Evolutionary conservation across 2,797 vertebrate genomes (phyloP), one percentile per base, ranked within the genome.

Genomic region (Neosalanx taihuensis): DNA sequence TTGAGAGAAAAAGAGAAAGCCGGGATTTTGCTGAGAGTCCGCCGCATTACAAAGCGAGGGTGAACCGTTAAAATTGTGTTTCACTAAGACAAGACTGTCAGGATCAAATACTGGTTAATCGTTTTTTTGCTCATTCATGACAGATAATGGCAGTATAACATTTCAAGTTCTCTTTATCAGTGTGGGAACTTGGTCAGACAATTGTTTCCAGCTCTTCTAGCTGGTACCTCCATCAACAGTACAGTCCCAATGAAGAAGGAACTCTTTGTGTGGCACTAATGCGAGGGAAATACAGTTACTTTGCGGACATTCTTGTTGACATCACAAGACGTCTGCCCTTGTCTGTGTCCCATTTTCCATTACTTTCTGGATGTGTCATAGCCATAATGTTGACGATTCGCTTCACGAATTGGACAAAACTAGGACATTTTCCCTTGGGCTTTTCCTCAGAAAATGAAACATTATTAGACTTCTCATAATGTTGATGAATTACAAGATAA

Each of bases 241-340:
- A 77, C 73, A 83, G 76, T 79, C 74, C 75, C 75, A 71, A 61
- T 15, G 76, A 85, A 90, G 87, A 88, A 87, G 81, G 64, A 61
- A 20, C 5, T 73, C 86, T 86, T 89, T 90, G 87, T 87, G 78
- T 6, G 2, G 5, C 0, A 68, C 74, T 88, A 83, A 88, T 82
- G 83, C 10, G 63, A 80, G 74, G 72, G 77, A 82, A 85, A 83
- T 76, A 89, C 86, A 87, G 84, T 88, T 83, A 75, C 80, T 85
- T 76, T 73, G 81, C 81, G 75, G 81, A 86, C 85, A 86, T 90
- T 88, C 84, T 84, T 86, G 79, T 51, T 76, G 77, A 78, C 83
- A 86, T 88, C 86, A 88, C 87, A 85, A 88, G 86, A 88, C 83
- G 74, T 85, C 66, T 70, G 9, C 57, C 71, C 17, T 78, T 78